Evolutionary conservation across 2,888 invertebrate species (phyloP).

Genomic region (Dasysyrphus tricinctus): DNA sequence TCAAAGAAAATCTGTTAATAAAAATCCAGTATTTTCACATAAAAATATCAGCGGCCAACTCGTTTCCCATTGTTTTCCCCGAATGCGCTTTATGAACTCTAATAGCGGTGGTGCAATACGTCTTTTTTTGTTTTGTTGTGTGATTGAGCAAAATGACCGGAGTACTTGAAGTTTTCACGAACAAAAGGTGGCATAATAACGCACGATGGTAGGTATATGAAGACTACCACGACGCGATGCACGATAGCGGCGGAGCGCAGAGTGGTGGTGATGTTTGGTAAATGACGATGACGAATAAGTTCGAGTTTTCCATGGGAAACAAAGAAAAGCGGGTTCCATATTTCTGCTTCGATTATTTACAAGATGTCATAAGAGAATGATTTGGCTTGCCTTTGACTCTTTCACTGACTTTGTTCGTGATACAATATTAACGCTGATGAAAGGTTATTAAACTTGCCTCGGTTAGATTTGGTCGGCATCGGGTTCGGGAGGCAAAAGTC

Average conservation of each 20-base stretch:
- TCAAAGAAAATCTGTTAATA: conserved; percentile 57
- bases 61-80: conserved; percentile 53
- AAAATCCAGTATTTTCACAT: conserved; percentile 70
- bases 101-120: conserved; percentile 58
- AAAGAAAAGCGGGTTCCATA: conserved; percentile 47
- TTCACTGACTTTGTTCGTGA: conserved; percentile 22
- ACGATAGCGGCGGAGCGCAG: not conserved
- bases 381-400: conserved; percentile 39
- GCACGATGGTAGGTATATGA: conserved; percentile 2
- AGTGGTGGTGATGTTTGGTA: conserved; percentile 12
- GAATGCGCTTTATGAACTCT: conserved; percentile 59
- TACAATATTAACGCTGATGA: conserved; percentile 28
- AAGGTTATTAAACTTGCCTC: conserved; percentile 57
- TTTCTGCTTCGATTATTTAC: conserved; percentile 58
- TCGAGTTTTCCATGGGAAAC: conserved; percentile 32
- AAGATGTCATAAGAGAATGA: conserved; percentile 57
- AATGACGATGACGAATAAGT: conserved; percentile 56
- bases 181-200: conserved; percentile 47
- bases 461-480: conserved; percentile 9
- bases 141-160: conserved; percentile 62
- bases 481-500: conserved; percentile 51
- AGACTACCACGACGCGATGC: not conserved
- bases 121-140: conserved; percentile 23
- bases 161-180: conserved; percentile 39
- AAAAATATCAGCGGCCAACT: conserved; percentile 50